Conservation (phyloP, 2,797 vertebrate genomes). For the Microctenopoma stevenorrisi region DNA sequence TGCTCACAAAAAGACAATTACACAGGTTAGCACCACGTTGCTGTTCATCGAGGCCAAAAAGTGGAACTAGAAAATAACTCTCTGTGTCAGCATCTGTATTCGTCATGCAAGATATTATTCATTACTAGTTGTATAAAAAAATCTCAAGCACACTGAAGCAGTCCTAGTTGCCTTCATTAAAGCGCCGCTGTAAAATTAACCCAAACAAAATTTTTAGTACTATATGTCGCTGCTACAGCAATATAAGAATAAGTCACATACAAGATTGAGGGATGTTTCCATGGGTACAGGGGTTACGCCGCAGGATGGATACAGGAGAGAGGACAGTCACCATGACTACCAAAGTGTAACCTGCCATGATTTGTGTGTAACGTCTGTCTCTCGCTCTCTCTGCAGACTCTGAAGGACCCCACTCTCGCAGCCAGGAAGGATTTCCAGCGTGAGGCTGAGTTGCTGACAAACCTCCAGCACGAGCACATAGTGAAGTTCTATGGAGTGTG, state of each 20-base stretch:
- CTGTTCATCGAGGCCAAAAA: too few relatives aligned
- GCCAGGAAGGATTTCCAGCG: constrained; percentile 97
- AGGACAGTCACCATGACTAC: constrained; percentile 13
- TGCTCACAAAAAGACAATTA: too few relatives aligned
- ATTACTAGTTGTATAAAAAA: too few relatives aligned
- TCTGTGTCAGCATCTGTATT: too few relatives aligned
- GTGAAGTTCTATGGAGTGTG: constrained; percentile 98
- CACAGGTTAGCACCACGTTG: too few relatives aligned
- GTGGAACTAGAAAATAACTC: too few relatives aligned
- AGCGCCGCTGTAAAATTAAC: too few relatives aligned
- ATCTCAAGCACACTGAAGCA: too few relatives aligned
- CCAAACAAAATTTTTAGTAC: too few relatives aligned
- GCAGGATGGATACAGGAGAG: background rate
- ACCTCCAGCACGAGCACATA: constrained; percentile 96
- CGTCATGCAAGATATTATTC: too few relatives aligned
- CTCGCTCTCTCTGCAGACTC: constrained; percentile 81
- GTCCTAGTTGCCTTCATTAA: too few relatives aligned
- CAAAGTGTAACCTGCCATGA: background rate
- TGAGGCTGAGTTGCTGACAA: constrained; percentile 96
- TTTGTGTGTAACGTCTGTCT: background rate
- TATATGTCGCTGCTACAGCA: background rate
- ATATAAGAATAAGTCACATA: background rate
- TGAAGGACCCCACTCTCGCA: constrained; percentile 94
- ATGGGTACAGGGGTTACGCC: background rate
- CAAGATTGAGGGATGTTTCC: constrained; percentile 1